phyloP scores from a whole-genome alignment of 1,140 invertebrate genomes.

The Drosophila melanica region DNA sequence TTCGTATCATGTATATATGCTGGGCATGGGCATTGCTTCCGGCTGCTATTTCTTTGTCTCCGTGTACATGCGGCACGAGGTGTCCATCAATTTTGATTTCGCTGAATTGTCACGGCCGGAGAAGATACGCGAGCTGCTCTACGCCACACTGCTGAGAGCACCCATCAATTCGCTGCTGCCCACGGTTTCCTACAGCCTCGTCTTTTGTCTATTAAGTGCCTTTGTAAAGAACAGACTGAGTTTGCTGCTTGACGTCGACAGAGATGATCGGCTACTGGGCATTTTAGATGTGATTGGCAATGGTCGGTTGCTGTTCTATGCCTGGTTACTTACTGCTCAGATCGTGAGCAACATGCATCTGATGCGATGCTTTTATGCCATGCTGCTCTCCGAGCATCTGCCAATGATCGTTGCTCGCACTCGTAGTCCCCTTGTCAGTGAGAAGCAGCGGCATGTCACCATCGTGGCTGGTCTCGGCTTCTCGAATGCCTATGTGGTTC shows the following conservation, averaged over 20 bases:
- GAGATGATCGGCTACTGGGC: conserved; percentile 60
- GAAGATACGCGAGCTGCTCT: conserved; percentile 86
- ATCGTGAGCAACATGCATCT: conserved; percentile 88
- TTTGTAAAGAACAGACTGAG: conserved; percentile 47
- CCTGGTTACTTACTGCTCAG: conserved; percentile 88
- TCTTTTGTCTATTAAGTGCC: conserved; percentile 57
- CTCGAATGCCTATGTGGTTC: conserved; percentile 87
- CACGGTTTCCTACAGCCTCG: conserved; percentile 85
- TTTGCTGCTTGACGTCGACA: conserved; percentile 47
- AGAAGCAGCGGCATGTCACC: conserved; percentile 64
- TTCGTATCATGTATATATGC: conserved; percentile 86
- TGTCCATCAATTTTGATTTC: conserved; percentile 87
- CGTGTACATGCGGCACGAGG: conserved; percentile 85
- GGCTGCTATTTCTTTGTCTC: conserved; percentile 88
- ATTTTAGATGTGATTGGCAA: conserved; percentile 56
- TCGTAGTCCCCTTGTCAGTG: conserved; percentile 23
- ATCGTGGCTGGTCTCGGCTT: conserved; percentile 86
- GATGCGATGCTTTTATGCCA: conserved; percentile 88
- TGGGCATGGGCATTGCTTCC: conserved; percentile 88
- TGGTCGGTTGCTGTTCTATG: conserved; percentile 85
- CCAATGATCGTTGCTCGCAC: conserved; percentile 85
- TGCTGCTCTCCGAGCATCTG: conserved; percentile 88
- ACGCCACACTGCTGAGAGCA: conserved; percentile 85
- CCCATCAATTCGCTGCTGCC: conserved; percentile 86
- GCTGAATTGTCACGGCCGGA: conserved; percentile 88